Conservation (phyloP, 2,113 vertebrate genomes). For the Cricetomys ansorgei region DNA sequence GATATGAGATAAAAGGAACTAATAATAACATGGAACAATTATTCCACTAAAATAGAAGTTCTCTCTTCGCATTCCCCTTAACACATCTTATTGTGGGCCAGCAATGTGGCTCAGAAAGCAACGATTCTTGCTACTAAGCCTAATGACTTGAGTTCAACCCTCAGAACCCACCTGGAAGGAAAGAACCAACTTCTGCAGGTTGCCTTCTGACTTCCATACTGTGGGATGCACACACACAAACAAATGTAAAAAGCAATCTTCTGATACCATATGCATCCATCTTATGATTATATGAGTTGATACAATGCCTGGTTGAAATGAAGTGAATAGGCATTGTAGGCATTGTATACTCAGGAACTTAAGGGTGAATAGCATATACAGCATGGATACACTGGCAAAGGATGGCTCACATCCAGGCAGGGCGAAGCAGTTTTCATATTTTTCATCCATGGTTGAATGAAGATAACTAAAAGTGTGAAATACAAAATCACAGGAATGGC, state of each 20-base stretch:
- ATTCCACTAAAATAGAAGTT: background rate
- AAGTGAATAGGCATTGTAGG: background rate
- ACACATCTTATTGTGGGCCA: background rate
- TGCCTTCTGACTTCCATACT: background rate
- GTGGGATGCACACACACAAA: background rate
- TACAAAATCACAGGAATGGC: no score
- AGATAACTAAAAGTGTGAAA: background rate
- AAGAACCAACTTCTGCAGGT: background rate
- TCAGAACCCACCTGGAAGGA: no score
- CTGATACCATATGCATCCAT: background rate
- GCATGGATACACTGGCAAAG: background rate
- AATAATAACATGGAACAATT: background rate
- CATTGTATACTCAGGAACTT: background rate
- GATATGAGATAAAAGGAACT: background rate
- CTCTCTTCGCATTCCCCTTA: background rate
- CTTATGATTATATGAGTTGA: background rate
- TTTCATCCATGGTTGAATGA: background rate
- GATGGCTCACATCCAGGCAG: background rate
- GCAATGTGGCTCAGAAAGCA: background rate
- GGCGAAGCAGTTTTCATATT: background rate
- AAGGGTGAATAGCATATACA: background rate
- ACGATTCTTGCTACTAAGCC: background rate
- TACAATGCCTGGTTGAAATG: background rate
- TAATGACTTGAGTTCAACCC: background rate
- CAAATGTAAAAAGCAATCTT: background rate